Evolutionary conservation across 2,888 invertebrate genomes (phyloP), one percentile per base, ranked within the genome.

Genomic region (Lacanobia wlatinum): DNA sequence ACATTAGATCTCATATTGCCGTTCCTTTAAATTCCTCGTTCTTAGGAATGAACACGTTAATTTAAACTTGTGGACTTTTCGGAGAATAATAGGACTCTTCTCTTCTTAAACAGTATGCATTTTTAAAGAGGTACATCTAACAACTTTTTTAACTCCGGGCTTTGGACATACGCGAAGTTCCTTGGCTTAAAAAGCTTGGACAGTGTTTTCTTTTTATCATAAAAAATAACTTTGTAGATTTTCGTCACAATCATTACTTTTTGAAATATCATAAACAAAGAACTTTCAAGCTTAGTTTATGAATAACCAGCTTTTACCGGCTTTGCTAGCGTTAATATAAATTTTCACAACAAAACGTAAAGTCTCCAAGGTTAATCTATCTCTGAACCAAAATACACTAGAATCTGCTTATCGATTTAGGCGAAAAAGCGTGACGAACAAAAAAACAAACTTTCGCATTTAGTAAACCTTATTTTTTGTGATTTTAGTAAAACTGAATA

Each of bases 21-120:
- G 38, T n/a, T 21, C 2, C 21, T 59, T 12, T 3, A 58, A 67
- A 67, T 23, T 28, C 7, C 14, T 28, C 5, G 0, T 48, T 46
- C 4, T 60, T 53, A 3, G 0, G 6, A 48, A 43, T 58, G 2
- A 1, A 10, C n/a, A 40, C 2, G 16, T 65, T 59, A 23, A 56
- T 62, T 52, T 64, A 62, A 82, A 68, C 56, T 80, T 73, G 56
- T 68, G 60, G 34, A 64, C 58, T 78, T 74, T 83, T 82, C 83
- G 12, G 16, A 18, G 16, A 18, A 62, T 43, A 18, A 76, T 76
- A 74, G 70, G 64, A 74, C 58, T 70, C 80, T 84, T 87, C 58
- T 70, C 80, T 84, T 87, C 83, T 84, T 75, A 83, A 88, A 89
- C 87, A 86, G 85, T 87, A 89, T 91, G 83, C 89, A 92, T 92